A percentile compares a stretch with the other conserved stretches of the same genome.
These are phyloP conservation scores for Eupithecia centaureata DNA, from an alignment of 2,888 invertebrate genomes.

Conservation along the genomic window DNA sequence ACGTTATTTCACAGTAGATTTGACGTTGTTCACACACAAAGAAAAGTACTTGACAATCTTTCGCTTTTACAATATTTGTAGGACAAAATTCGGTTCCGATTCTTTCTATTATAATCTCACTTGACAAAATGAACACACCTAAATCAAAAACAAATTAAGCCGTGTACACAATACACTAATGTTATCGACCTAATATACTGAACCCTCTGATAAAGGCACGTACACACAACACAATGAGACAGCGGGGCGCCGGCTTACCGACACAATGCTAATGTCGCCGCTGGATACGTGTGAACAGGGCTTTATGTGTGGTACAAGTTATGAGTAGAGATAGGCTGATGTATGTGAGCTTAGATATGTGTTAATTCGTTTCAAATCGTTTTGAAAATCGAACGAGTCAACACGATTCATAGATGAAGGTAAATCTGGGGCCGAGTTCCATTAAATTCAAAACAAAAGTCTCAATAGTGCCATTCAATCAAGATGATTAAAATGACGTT, in stretches of 20 bases:
- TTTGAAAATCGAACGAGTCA: too few relatives aligned
- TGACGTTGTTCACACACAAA: too few relatives aligned
- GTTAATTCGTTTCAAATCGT: too few relatives aligned
- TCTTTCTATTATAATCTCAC: not conserved
- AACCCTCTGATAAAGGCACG: constrained; percentile 6
- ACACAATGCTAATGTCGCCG: constrained; percentile 72
- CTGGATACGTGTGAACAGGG: constrained; percentile 69
- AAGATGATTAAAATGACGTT: too few relatives aligned
- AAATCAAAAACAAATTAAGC: constrained; percentile 9
- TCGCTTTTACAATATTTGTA: not conserved
- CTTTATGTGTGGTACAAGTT: constrained; percentile 42
- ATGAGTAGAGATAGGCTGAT: too few relatives aligned
- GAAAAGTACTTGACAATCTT: not conserved
- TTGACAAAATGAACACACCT: constrained; percentile 9
- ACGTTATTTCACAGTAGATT: too few relatives aligned
- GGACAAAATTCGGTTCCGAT: not conserved
- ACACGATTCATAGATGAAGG: too few relatives aligned
- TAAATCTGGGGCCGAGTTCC: too few relatives aligned
- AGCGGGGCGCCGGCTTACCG: constrained; percentile 79
- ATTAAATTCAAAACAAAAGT: too few relatives aligned
- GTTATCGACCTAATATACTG: constrained; percentile 5
- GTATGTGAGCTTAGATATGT: too few relatives aligned
- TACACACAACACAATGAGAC: constrained; percentile 67
- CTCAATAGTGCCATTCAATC: too few relatives aligned
- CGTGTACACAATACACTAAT: not conserved